Evolutionary conservation across 2,797 vertebrate species (phyloP).

Genomic region (Melanotaenia trifasciata): DNA sequence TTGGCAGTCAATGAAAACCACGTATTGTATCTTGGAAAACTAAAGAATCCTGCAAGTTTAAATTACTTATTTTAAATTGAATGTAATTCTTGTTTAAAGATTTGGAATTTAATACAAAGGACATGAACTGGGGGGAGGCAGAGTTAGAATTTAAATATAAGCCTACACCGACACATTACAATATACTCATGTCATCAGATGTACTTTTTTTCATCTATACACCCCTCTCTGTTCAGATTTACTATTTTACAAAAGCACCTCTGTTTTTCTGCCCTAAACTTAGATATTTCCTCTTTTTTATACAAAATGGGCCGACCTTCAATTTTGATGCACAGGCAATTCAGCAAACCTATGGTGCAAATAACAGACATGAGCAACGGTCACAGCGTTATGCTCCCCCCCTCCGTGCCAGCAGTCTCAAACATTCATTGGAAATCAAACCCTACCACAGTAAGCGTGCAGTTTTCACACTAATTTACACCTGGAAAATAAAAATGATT

Average conservation of each 20-base stretch:
- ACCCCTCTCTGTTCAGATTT: neutral
- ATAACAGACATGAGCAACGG: conserved; percentile 40
- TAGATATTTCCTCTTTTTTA: conserved; percentile 22
- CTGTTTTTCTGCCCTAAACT: conserved; percentile 10
- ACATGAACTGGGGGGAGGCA: too few relatives aligned
- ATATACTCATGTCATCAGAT: neutral
- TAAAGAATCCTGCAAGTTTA: too few relatives aligned
- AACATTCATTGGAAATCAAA: conserved; percentile 56
- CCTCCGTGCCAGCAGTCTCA: conserved; percentile 44
- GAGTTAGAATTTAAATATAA: too few relatives aligned
- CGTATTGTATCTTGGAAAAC: too few relatives aligned
- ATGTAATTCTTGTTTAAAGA: too few relatives aligned
- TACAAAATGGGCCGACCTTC: conserved; percentile 4
- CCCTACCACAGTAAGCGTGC: conserved; percentile 30
- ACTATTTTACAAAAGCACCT: neutral
- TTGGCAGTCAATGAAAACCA: too few relatives aligned
- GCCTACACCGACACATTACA: too few relatives aligned
- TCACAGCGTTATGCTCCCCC: conserved; percentile 27
- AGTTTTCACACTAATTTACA: conserved; percentile 76
- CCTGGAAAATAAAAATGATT: conserved; percentile 78
- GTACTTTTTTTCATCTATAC: neutral
- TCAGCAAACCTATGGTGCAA: conserved; percentile 30
- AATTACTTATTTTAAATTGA: too few relatives aligned
- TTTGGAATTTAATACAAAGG: too few relatives aligned
- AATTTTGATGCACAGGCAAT: conserved; percentile 23